Conservation (phyloP, 2,888 invertebrate species). For the Zonitis immaculata region DNA sequence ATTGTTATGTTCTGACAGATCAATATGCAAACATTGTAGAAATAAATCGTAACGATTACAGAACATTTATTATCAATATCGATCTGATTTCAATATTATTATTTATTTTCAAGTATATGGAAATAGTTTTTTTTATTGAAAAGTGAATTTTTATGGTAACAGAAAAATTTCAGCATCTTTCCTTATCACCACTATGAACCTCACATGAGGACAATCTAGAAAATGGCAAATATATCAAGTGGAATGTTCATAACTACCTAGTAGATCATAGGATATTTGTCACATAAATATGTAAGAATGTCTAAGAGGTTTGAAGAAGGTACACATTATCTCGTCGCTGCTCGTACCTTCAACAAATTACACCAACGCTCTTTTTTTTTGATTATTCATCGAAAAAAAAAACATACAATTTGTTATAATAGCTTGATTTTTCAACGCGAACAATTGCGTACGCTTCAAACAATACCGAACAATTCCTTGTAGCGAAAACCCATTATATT, state of each 20-base stretch:
- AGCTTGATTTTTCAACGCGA: background rate
- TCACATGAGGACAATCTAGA: background rate
- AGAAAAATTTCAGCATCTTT: too few species aligned
- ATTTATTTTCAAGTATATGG: too few species aligned
- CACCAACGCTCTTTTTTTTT: too few species aligned
- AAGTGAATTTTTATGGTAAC: too few species aligned
- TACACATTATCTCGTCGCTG: background rate
- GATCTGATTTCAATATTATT: too few species aligned
- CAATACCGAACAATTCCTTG: background rate
- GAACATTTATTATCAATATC: too few species aligned
- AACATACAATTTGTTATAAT: background rate
- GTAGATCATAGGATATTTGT: background rate
- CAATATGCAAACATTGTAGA: constrained; percentile 3
- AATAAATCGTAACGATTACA: background rate
- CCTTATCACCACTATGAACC: background rate
- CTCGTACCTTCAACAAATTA: background rate
- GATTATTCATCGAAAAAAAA: too few species aligned
- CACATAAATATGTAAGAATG: background rate
- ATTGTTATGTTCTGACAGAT: constrained; percentile 22
- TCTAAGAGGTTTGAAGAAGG: background rate
- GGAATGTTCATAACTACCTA: background rate
- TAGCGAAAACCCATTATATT: constrained; percentile 18
- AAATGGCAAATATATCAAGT: background rate
- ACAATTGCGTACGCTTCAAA: constrained; percentile 5
- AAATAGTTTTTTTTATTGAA: too few species aligned